Base-by-base conservation (phyloP, 2,888 invertebrate genomes). In the Andrena trimmerana region DNA sequence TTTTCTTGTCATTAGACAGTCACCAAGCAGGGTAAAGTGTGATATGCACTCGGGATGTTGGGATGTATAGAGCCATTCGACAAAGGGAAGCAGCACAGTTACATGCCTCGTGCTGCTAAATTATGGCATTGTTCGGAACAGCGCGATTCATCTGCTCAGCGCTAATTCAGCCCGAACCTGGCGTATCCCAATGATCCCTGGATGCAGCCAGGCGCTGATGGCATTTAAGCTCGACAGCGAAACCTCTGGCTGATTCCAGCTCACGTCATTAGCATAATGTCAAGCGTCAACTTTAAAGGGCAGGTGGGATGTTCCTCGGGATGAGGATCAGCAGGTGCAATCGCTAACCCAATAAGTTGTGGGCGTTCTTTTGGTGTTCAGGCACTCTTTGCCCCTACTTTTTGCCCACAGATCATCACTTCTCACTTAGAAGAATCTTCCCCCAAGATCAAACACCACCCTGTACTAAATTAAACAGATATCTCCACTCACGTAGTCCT, bases 141-240 rank as follows among this genome's bases (percentile, higher is more conserved):
- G 42, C 24, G 20, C 57, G 2, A 33, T 52, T 10, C 20, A 16
- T 54, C 16, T n/a, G 57, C 27, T 68, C 33, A 31, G n/a, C 57
- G 20, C 36, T 68, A 68, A 57, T 68, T 68, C n/a, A 57, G 5
- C 36, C 20, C 36, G 52, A 54, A 31, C 27, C 10, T 20, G 52
- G 52, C 20, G 29, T 36, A 57, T 57, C 13, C 5, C 27, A 24
- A n/a, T 27, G 36, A 36, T 16, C 27, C 24, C 42, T 24, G 24
- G 27, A 27, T 57, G 27, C 3, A 59, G 20, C 7, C 27, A 8
- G 10, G 24, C 27, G 52, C 69, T 36, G 27, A 7, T 8, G 42
- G 59, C 10, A 69, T 69, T 69, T 69, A 69, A 59, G 36, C 59
- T 16, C 27, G 59, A 59, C 33, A 52, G 29, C 33, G 69, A 59